A percentile compares a stretch with the other conserved stretches of the same genome.
Evolutionary conservation across 2,888 invertebrate genomes (phyloP).

Genomic region (Zaprionus lineosus): DNA sequence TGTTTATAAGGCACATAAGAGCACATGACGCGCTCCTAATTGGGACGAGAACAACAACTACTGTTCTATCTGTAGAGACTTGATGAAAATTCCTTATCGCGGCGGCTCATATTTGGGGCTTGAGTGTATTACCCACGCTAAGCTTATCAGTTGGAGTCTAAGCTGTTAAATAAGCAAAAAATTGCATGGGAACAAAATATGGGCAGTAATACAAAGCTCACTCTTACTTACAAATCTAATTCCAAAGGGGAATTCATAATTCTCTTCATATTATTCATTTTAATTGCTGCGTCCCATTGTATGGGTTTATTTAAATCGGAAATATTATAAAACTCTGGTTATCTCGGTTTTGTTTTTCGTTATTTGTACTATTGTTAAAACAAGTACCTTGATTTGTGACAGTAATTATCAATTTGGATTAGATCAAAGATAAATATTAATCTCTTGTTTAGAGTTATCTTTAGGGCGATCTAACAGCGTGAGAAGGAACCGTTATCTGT

Average conservation of each 20-base stretch:
- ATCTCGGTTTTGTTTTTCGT: too few relatives aligned
- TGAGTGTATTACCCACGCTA: slow-evolving; percentile 18
- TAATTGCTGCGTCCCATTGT: too few relatives aligned
- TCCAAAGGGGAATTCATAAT: neutral
- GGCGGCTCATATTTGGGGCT: slow-evolving; percentile 17
- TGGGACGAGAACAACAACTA: slow-evolving; percentile 1
- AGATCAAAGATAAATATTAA: too few relatives aligned
- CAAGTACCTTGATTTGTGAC: too few relatives aligned
- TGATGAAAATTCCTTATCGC: slow-evolving; percentile 21
- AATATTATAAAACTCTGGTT: too few relatives aligned
- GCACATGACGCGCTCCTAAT: neutral
- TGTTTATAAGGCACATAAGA: slow-evolving; percentile 10
- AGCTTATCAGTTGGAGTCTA: slow-evolving; percentile 22
- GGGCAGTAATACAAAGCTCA: slow-evolving; percentile 8
- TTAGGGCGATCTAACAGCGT: too few relatives aligned
- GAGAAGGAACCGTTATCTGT: too few relatives aligned
- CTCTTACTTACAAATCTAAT: neutral
- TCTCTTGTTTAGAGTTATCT: too few relatives aligned
- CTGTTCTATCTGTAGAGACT: neutral
- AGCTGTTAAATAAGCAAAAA: slow-evolving; percentile 1
- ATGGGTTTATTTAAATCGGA: too few relatives aligned
- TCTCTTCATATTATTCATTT: too few relatives aligned
- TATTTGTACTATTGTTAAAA: too few relatives aligned
- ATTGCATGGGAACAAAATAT: slow-evolving; percentile 11
- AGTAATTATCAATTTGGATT: too few relatives aligned